phyloP scores from a whole-genome alignment of 2,797 vertebrate species.

The Syngnathus rostellatus region DNA sequence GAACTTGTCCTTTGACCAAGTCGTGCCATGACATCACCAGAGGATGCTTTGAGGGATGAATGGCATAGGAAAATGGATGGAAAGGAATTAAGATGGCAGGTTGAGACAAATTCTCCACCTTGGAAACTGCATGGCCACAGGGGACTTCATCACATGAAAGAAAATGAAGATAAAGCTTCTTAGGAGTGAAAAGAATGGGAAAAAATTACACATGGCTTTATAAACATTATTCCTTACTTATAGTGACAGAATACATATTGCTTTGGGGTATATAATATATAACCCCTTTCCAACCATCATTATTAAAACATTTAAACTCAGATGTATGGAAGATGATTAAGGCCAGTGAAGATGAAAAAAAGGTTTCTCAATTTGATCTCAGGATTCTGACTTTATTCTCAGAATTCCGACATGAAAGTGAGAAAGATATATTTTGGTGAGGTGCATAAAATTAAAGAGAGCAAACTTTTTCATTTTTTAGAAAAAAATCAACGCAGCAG shows the following conservation, averaged over 20 bases:
- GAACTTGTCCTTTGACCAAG: conserved; percentile 57
- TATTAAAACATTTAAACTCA: background rate
- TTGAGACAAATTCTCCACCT: conserved; percentile 41
- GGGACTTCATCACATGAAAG: conserved; percentile 38
- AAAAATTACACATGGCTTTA: conserved; percentile 10
- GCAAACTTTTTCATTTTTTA: too few species aligned
- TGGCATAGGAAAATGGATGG: conserved; percentile 54
- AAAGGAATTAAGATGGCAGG: conserved; percentile 52
- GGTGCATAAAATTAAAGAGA: background rate
- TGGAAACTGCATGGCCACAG: conserved; percentile 27
- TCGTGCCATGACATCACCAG: conserved; percentile 31
- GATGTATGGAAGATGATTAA: background rate
- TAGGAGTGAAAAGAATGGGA: conserved; percentile 4
- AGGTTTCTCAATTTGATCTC: too few species aligned
- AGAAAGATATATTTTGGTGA: background rate
- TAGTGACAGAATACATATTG: background rate
- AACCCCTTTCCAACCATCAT: background rate
- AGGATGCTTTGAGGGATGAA: conserved; percentile 44
- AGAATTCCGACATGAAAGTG: too few species aligned
- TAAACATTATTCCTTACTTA: conserved; percentile 5
- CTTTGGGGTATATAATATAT: background rate
- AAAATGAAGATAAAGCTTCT: conserved; percentile 37
- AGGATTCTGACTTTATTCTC: background rate
- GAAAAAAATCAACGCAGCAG: background rate
- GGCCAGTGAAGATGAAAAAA: too few species aligned